A percentile compares a stretch with the other conserved stretches of the same genome.
phyloP scores from a whole-genome alignment of 2,888 invertebrate species.

The Priapulus caudatus region DNA sequence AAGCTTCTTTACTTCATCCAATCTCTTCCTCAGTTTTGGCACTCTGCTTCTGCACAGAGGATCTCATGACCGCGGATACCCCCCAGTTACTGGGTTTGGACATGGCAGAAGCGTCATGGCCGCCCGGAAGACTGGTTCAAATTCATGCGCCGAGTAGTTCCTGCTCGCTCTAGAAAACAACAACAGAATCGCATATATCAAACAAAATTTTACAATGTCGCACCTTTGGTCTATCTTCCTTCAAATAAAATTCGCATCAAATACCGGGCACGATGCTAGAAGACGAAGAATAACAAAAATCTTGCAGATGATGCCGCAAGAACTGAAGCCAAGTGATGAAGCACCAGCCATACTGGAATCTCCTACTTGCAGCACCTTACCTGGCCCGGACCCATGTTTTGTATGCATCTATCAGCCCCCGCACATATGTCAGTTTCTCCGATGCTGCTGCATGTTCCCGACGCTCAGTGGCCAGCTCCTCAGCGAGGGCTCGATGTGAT shows the following conservation, averaged over 20 bases:
- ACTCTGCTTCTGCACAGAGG: constrained; percentile 26
- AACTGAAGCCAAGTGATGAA: no score
- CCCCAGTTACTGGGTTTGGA: constrained; percentile 37
- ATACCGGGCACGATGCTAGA: no score
- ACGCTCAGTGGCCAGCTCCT: constrained; percentile 35
- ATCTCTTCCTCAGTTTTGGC: constrained; percentile 25
- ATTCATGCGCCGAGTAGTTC: constrained; percentile 36
- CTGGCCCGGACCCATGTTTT: constrained; percentile 40
- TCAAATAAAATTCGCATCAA: no score
- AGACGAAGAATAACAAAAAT: no score
- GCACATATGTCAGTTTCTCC: constrained; percentile 38
- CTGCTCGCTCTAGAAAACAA: constrained; percentile 29
- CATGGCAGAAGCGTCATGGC: constrained; percentile 30
- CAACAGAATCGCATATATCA: no score
- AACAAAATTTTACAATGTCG: no score
- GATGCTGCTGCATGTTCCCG: constrained; percentile 27
- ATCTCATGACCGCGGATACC: constrained; percentile 30
- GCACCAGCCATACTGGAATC: no score
- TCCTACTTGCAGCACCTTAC: no score
- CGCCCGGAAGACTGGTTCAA: constrained; percentile 37
- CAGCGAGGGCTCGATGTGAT: constrained; percentile 38
- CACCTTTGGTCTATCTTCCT: no score
- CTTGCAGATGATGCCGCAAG: no score
- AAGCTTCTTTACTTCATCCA: constrained; percentile 5
- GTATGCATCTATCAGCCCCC: constrained; percentile 38